phyloP scores from a whole-genome alignment of 1,140 invertebrate genomes.

The Drosophila triauraria region DNA sequence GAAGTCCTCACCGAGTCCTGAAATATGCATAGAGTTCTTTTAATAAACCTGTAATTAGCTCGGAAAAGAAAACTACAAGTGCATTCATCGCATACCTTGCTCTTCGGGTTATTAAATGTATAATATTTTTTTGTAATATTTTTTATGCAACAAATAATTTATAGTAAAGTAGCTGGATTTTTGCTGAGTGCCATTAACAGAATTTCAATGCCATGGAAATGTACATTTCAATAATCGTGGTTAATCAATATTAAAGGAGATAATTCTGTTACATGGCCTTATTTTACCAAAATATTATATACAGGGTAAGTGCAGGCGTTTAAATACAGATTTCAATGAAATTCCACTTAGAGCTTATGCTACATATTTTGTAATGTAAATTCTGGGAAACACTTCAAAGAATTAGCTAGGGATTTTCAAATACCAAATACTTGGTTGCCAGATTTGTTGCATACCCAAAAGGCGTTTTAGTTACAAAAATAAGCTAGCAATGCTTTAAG shows the following conservation, averaged over 20 bases:
- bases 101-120: background rate
- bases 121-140: background rate
- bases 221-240: background rate
- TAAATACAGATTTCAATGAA: background rate
- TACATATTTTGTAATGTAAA: background rate
- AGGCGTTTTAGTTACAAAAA: background rate
- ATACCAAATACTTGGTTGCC: too few relatives aligned
- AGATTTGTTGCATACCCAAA: background rate
- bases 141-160: background rate
- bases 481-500: background rate
- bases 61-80: background rate
- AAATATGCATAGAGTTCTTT: conserved; percentile 5
- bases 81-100: background rate
- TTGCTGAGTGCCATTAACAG: too few relatives aligned
- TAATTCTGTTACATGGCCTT: too few relatives aligned
- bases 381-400: background rate
- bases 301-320: too few relatives aligned
- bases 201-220: background rate
- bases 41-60: background rate
- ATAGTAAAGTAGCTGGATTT: background rate
- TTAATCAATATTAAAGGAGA: too few relatives aligned
- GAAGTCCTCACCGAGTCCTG: background rate
- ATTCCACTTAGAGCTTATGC: background rate
- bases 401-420: background rate
- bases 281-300: too few relatives aligned